Evolutionary conservation across 2,113 vertebrate species (phyloP), one percentile per base, ranked within the genome.

Genomic region (Neodon shergylaensis): DNA sequence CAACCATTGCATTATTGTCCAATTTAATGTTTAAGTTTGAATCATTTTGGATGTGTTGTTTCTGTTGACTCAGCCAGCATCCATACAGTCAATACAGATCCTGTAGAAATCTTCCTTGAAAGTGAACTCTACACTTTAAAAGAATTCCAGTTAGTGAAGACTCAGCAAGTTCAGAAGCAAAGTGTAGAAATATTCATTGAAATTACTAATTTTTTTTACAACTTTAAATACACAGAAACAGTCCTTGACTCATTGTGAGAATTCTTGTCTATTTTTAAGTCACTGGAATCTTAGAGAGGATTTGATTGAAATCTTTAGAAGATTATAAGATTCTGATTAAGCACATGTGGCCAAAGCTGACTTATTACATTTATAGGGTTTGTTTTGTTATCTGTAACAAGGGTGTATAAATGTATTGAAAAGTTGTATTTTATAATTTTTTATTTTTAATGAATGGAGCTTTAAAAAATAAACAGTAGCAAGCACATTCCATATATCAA

Each of bases 331-430:
- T 86, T 85, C 61, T 95, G 78, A 95, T 96, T 61, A 83, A n/a
- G 28, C 42, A 90, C 94, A 93, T 88, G 84, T 97, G 54, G 63
- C 89, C 91, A 84, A 66, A 87, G 79, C 36, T 73, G 76, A 81
- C 63, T 91, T 91, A 78, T 91, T 96, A 88, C 84, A 92, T 92
- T 88, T 93, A 90, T 3, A 77, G 61, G 84, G 72, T 87, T 94
- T 90, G 82, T 58, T 88, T 97, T 96, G 79, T 92, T 96, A 96
- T 79, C 70, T 95, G 70, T 96, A 93, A 85, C 94, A 91, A 90
- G 33, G 68, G 65, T 95, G 19, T 93, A 90, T 49, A 94, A 96
- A 92, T 88, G 44, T 79, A 86, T 79, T 90, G 79, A 94, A 52
- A 92, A 52, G 89, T 54, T 81, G 13, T n/a, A 77, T 88, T 88